phyloP scores from a whole-genome alignment of 2,797 vertebrate genomes.

The Amphiprion clarkii region DNA sequence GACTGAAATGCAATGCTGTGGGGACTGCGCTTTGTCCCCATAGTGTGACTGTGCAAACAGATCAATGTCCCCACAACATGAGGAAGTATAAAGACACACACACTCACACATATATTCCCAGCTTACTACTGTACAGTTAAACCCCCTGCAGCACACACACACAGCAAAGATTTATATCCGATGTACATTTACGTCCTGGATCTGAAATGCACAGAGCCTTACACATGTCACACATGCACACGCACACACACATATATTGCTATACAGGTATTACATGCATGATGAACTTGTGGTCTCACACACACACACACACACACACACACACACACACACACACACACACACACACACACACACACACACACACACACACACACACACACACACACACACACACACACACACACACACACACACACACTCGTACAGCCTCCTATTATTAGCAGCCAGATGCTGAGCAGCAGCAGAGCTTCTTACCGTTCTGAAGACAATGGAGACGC shows the following conservation, averaged over 20 bases:
- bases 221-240: not conserved
- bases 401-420: not conserved
- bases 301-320: not conserved
- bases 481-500: slow-evolving; percentile 63
- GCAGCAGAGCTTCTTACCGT: slow-evolving; percentile 70
- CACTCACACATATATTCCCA: not conserved
- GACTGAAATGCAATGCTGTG: too few relatives aligned
- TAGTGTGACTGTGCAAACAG: too few relatives aligned
- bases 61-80: not conserved
- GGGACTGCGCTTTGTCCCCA: not conserved
- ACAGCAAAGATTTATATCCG: not conserved
- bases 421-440: slow-evolving; percentile 6
- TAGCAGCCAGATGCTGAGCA: slow-evolving; percentile 37
- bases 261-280: slow-evolving; percentile 17
- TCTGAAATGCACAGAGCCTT: too few relatives aligned
- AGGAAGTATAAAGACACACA: slow-evolving; percentile 2
- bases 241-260: not conserved
- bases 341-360: not conserved
- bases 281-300: slow-evolving; percentile 19
- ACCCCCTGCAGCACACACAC: not conserved
- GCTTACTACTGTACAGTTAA: slow-evolving; percentile 8
- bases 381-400: not conserved
- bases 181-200: too few relatives aligned
- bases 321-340: not conserved
- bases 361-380: not conserved